These are phyloP conservation scores for Boulengeromyrus knoepffleri DNA, from an alignment of 2,113 vertebrate species.

Conservation along the genomic window DNA sequence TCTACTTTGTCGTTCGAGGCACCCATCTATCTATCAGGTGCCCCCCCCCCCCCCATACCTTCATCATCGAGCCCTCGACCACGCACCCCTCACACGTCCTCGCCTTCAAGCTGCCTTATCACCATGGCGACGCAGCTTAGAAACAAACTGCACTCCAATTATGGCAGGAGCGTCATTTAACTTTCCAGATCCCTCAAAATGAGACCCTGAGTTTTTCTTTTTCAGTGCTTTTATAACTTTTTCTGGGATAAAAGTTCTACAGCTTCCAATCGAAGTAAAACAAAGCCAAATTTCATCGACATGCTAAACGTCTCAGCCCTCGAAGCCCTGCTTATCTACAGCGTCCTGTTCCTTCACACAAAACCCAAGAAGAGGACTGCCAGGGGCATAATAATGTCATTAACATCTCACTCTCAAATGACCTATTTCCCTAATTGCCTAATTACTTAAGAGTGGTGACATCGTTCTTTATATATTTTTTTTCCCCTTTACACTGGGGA, in stretches of 20 bases:
- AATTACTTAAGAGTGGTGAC: not conserved
- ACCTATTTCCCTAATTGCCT: constrained; percentile 4
- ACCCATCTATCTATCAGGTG: not conserved
- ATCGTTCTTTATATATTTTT: not conserved
- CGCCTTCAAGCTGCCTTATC: not conserved
- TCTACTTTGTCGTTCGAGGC: not conserved
- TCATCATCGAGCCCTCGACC: not conserved
- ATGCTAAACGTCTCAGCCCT: not conserved
- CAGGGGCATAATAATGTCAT: not conserved
- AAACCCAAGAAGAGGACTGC: not conserved
- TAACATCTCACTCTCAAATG: not conserved
- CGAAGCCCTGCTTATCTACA: not conserved
- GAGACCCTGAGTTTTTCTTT: not conserved
- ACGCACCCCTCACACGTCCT: not conserved
- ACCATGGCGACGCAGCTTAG: not conserved
- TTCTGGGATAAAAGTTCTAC: not conserved
- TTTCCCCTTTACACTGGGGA: not conserved
- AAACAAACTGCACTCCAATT: not conserved
- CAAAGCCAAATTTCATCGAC: not conserved
- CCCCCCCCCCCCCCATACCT: not conserved
- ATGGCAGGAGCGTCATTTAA: not conserved
- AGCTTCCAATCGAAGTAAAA: not conserved
- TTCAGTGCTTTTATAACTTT: not conserved
- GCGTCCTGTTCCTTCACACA: not conserved
- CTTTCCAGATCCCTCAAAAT: not conserved